Percentiles rank a stretch among this genome's conserved stretches.
Evolutionary conservation across 2,888 invertebrate species (phyloP).

Genomic region (Plusia festucae): DNA sequence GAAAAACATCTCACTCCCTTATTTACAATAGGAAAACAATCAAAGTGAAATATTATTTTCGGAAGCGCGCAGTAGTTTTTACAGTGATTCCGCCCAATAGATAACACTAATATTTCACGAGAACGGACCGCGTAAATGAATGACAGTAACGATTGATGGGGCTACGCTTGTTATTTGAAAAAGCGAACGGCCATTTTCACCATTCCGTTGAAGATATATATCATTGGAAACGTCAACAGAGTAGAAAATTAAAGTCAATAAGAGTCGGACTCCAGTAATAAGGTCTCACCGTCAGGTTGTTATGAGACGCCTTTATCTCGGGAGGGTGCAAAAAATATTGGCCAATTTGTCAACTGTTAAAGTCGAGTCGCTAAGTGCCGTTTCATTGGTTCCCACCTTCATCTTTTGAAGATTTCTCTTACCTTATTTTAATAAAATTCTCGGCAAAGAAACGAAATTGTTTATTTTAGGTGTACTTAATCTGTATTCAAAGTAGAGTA

Average conservation of each 20-base stretch:
- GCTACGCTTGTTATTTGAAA: constrained; percentile 87
- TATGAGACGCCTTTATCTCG: constrained; percentile 79
- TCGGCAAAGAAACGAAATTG: constrained; percentile 47
- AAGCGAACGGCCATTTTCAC: constrained; percentile 86
- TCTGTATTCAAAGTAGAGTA: constrained; percentile 55
- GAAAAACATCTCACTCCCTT: constrained; percentile 77
- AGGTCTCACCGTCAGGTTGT: constrained; percentile 74
- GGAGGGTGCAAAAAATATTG: constrained; percentile 77
- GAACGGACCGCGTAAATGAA: constrained; percentile 83
- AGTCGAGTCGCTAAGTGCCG: constrained; percentile 76
- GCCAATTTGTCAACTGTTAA: constrained; percentile 84
- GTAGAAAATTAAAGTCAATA: constrained; percentile 89
- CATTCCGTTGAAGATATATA: constrained; percentile 82
- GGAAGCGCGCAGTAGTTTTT: constrained; percentile 80
- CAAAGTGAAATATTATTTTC: constrained; percentile 84
- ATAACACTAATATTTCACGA: constrained; percentile 86
- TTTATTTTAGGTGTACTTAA: constrained; percentile 52
- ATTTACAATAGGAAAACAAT: constrained; percentile 88
- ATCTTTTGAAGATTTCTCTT: constrained; percentile 65
- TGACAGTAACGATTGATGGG: constrained; percentile 85
- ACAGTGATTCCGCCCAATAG: constrained; percentile 81
- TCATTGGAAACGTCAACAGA: constrained; percentile 87
- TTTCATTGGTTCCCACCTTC: constrained; percentile 80
- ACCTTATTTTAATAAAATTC: constrained; percentile 70
- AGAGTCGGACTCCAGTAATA: constrained; percentile 79